Percentiles rank a stretch among this genome's conserved stretches.
These are phyloP conservation scores for Eupithecia subfuscata DNA, from an alignment of 2,888 invertebrate species.

Conservation along the genomic window DNA sequence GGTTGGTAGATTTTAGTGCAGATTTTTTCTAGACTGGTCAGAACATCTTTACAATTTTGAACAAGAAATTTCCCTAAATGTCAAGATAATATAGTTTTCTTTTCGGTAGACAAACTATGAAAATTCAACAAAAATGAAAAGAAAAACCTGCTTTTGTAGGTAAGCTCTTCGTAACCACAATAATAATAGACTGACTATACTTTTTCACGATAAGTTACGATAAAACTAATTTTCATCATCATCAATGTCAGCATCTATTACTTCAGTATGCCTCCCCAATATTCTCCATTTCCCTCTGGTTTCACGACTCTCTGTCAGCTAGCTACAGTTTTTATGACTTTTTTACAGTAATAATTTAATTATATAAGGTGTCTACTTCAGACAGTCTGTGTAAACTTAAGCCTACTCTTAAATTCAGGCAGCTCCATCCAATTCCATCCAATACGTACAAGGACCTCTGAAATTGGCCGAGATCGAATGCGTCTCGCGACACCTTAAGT, in stretches of 20 bases:
- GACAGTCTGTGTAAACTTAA: not conserved
- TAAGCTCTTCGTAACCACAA: too few relatives aligned
- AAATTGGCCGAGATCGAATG: slow-evolving; percentile 27
- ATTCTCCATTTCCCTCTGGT: too few relatives aligned
- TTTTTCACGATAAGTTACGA: not conserved
- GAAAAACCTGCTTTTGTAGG: not conserved
- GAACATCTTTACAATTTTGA: not conserved
- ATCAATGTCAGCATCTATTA: too few relatives aligned
- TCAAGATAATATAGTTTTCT: too few relatives aligned
- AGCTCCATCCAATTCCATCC: slow-evolving; percentile 18
- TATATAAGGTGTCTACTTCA: not conserved
- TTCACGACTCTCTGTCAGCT: too few relatives aligned
- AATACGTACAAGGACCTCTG: slow-evolving; percentile 6
- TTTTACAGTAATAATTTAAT: too few relatives aligned
- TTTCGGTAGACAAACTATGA: too few relatives aligned
- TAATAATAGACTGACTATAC: not conserved
- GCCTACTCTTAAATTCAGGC: not conserved
- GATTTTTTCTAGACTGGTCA: not conserved
- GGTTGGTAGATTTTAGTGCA: not conserved
- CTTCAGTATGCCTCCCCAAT: too few relatives aligned
- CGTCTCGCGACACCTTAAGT: slow-evolving; percentile 50
- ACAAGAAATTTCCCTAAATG: too few relatives aligned
- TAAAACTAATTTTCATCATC: too few relatives aligned
- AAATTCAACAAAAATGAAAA: not conserved
- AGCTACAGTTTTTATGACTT: too few relatives aligned